Base-by-base conservation (phyloP, 2,797 vertebrate genomes). In the Xiphophorus birchmanni region DNA sequence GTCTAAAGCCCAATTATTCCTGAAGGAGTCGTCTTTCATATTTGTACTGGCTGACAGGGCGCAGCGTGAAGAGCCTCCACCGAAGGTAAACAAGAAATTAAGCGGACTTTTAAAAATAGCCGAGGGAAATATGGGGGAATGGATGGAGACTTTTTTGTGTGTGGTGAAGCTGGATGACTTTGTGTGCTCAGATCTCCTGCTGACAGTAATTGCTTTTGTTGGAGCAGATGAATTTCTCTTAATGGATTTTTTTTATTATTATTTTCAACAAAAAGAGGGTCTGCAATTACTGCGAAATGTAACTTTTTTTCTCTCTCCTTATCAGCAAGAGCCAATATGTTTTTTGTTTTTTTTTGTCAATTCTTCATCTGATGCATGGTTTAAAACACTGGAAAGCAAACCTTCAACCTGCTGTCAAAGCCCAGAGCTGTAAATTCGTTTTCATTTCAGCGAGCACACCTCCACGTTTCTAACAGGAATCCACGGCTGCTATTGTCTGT, bases 181-280 rank as follows among this genome's bases (percentile, higher is more conserved):
- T 77, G 58, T 40, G 18, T 48, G 26, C 73, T 80, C 79, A 79
- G 54, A 88, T 86, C 75, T 89, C 75, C 73, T 52, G 76, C 72
- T 86, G 82, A 80, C 88, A 82, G 86, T 89, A 90, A 91, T 91
- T 88, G 87, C 82, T 84, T 85, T 75, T 79, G 79, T 89, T 87
- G 84, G 40, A 81, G 77, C 47, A 71, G 84, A 90, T 65, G 58
- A 73, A 85, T 89, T 90, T 73, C 76, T 88, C 83, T 81, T 23
- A 47, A 74, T 87, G 13, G 78, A 80, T 73, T 86, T 90, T 82
- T 72, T 83, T 84, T 7, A 2, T 74, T 60, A 77, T 76, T 81
- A 80, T 83, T 80, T 84, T 83, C 50, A 74, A 35, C n/a, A 74
- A 67, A 74, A 82, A 81, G 10, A 42, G 32, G 78, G 74, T 65